These are phyloP conservation scores for Cyprinella venusta DNA, from an alignment of 2,797 vertebrate genomes.

Conservation along the genomic window DNA sequence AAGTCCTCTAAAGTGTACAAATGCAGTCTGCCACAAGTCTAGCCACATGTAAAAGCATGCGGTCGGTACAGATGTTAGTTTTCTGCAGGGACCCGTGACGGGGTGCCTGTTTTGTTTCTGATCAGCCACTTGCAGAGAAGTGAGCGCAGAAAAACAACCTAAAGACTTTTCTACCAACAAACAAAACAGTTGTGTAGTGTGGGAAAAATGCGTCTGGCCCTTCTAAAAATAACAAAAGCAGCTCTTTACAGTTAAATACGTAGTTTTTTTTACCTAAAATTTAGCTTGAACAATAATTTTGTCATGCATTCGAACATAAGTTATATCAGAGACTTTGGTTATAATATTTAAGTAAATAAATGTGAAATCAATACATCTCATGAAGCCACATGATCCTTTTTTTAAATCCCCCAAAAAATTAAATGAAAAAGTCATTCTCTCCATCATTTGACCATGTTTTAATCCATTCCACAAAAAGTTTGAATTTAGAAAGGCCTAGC, in stretches of 20 bases:
- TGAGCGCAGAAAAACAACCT: not conserved
- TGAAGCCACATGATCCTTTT: not conserved
- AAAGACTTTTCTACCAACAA: constrained; percentile 18
- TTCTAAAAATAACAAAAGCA: not conserved
- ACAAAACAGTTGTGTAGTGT: not conserved
- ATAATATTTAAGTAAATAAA: no score
- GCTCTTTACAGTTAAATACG: not conserved
- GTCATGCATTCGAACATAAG: not conserved
- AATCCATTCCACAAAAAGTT: not conserved
- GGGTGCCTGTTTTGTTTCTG: constrained; percentile 22
- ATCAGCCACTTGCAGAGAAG: constrained; percentile 16
- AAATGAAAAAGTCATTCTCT: no score
- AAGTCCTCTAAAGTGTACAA: constrained; percentile 24
- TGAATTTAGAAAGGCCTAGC: not conserved
- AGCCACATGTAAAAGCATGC: constrained; percentile 45
- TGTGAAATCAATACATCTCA: not conserved
- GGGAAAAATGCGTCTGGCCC: not conserved
- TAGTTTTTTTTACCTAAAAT: no score
- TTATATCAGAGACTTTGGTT: not conserved
- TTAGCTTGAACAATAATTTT: not conserved
- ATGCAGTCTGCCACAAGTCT: constrained; percentile 17
- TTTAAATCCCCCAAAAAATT: not conserved
- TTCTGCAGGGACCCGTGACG: not conserved
- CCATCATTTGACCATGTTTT: not conserved
- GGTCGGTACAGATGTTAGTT: constrained; percentile 27